These are phyloP conservation scores for Ormyrus pomaceus DNA, from an alignment of 2,888 invertebrate species.

Conservation along the genomic window DNA sequence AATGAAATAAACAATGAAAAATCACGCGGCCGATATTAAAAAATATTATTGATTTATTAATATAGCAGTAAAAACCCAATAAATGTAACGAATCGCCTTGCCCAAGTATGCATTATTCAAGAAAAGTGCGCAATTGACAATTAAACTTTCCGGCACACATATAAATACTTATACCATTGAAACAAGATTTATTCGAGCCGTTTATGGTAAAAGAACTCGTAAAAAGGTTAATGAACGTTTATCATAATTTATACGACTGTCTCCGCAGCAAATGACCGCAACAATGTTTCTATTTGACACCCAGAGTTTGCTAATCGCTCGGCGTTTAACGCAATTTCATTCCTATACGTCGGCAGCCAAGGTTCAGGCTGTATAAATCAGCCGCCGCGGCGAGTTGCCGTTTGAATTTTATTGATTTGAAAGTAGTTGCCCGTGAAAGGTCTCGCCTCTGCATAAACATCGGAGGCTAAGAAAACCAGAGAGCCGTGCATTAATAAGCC, in stretches of 20 bases:
- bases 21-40: too few relatives aligned
- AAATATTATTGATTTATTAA: too few relatives aligned
- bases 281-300: background rate
- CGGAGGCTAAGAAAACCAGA: conserved; percentile 4
- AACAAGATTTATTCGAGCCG: conserved; percentile 1
- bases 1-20: too few relatives aligned
- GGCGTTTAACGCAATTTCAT: background rate
- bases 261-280: background rate
- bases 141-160: background rate
- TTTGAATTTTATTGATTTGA: conserved; percentile 35
- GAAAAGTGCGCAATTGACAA: background rate
- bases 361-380: conserved; percentile 24
- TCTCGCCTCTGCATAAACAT: conserved; percentile 18
- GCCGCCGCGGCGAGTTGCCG: background rate
- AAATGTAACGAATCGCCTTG: background rate
- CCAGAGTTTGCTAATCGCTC: background rate
- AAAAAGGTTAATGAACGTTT: conserved; percentile 18
- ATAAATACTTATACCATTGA: background rate
- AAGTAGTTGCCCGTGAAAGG: conserved; percentile 27
- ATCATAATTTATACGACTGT: conserved; percentile 21
- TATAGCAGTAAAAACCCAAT: background rate
- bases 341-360: conserved; percentile 1
- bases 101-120: conserved; percentile 11
- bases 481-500: conserved; percentile 9
- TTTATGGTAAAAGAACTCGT: background rate